A percentile compares a stretch with the other conserved stretches of the same genome.
Conservation (phyloP, 1,140 invertebrate genomes). For the Yoshiicerus persimilis region DNA sequence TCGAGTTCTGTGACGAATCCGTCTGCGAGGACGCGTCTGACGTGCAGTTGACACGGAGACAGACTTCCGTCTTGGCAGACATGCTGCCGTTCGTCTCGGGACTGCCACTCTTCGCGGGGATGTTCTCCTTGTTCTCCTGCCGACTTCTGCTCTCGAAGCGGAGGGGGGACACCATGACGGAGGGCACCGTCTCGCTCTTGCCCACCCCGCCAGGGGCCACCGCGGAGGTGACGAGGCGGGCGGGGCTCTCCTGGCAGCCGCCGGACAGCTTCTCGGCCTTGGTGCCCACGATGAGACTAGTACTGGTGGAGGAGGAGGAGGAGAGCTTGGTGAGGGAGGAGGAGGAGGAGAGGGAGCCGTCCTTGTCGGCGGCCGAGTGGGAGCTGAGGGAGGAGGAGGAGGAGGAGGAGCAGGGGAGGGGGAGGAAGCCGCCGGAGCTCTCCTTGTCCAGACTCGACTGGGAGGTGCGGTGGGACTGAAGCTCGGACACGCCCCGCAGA, state of each 20-base stretch:
- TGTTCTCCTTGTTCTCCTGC: conserved; percentile 26
- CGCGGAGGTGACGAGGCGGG: neutral
- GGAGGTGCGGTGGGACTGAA: neutral
- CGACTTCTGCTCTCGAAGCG: neutral
- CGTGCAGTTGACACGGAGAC: conserved; percentile 38
- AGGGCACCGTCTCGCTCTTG: neutral
- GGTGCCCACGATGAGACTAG: conserved; percentile 1
- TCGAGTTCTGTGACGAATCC: conserved; percentile 22
- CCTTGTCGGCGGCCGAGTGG: neutral
- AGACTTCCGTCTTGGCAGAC: conserved; percentile 21
- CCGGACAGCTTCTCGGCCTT: neutral
- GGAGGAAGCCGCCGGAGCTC: neutral
- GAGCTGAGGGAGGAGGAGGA: neutral
- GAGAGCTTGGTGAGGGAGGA: neutral
- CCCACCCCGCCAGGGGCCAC: neutral
- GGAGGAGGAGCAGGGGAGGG: neutral
- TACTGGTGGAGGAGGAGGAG: too few species aligned
- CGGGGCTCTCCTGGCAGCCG: neutral
- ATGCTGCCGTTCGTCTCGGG: neutral
- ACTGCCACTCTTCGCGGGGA: too few species aligned
- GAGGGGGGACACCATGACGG: conserved; percentile 31
- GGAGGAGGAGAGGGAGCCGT: neutral
- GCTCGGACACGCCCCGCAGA: conserved; percentile 25
- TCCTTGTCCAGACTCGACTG: neutral
- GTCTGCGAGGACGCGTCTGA: conserved; percentile 43